Conservation (phyloP, 2,888 invertebrate genomes). For the Pristionchus mayeri region DNA sequence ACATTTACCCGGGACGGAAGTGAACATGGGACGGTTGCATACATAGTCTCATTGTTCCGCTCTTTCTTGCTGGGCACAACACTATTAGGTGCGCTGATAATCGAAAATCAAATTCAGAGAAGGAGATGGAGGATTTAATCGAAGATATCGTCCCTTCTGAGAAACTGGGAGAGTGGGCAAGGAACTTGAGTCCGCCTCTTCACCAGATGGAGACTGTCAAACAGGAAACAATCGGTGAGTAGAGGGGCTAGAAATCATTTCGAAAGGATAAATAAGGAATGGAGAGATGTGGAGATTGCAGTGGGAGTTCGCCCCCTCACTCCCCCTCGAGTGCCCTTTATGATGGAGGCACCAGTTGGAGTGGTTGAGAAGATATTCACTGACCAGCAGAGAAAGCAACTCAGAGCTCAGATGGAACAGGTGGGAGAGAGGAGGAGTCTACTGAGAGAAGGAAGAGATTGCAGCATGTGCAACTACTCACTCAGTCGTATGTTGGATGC, state of each 20-base stretch:
- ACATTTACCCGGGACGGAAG: too few species aligned
- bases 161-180: not conserved
- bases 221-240: not conserved
- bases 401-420: slow-evolving; percentile 30
- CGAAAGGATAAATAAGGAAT: not conserved
- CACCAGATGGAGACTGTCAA: not conserved
- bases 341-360: not conserved
- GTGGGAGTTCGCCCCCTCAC: not conserved
- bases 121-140: not conserved
- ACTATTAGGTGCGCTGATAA: too few species aligned
- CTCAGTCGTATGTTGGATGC: slow-evolving; percentile 35
- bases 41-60: too few species aligned
- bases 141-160: slow-evolving; percentile 28
- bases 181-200: slow-evolving; percentile 11
- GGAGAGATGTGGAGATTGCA: not conserved
- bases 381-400: not conserved
- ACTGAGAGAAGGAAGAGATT: not conserved
- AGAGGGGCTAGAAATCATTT: not conserved
- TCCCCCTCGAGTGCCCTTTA: not conserved
- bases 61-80: not conserved
- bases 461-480: slow-evolving; percentile 31
- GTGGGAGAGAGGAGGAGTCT: too few species aligned
- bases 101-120: not conserved
- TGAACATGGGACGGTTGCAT: too few species aligned
- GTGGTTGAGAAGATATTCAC: not conserved